phyloP scores from a whole-genome alignment of 2,113 vertebrate species.

The Rhinoptilus africanus region DNA sequence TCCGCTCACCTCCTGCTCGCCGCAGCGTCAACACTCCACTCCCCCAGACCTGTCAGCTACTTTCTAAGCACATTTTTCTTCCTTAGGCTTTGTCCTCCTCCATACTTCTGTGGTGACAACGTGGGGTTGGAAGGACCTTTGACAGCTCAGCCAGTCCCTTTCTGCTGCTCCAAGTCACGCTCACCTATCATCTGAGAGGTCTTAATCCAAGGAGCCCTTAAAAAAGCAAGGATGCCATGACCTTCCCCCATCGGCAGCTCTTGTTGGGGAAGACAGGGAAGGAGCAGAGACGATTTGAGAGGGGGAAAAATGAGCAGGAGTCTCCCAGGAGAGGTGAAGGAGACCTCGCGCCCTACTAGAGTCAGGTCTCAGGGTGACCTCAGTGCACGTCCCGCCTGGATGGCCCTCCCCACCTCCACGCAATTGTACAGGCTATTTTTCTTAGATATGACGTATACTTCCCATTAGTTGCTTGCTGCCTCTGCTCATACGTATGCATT shows the following conservation, averaged over 20 bases:
- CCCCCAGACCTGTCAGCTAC: neutral
- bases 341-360: neutral
- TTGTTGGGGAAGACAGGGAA: neutral
- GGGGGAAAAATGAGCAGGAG: neutral
- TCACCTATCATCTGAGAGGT: neutral
- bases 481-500: neutral
- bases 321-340: neutral
- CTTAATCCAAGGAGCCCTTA: neutral
- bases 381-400: fast-evolving
- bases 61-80: neutral
- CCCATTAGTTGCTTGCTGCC: neutral
- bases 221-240: neutral
- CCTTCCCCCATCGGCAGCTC: neutral
- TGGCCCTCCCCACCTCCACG: neutral
- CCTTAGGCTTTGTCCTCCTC: neutral
- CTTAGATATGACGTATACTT: neutral
- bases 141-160: constrained; percentile 4
- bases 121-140: neutral
- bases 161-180: neutral
- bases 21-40: neutral
- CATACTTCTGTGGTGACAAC: neutral
- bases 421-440: neutral
- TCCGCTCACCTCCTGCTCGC: neutral
- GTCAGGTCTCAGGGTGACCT: neutral
- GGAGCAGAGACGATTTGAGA: neutral